phyloP scores from a whole-genome alignment of 37 sponge, comb jelly and placozoan genomes.

The Chondrosia reniformis region DNA sequence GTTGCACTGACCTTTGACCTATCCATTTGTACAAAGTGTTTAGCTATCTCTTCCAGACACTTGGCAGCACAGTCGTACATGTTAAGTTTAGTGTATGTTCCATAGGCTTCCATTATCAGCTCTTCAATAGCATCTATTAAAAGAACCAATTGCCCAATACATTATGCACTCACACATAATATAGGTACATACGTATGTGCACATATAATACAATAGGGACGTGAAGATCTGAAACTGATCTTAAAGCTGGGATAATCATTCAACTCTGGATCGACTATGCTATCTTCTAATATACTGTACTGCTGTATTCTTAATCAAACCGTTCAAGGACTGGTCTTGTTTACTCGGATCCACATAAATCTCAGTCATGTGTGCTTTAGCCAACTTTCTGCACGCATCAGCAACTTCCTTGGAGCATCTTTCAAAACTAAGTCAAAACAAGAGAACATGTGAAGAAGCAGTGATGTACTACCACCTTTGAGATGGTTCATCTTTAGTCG shows the following conservation, averaged over 20 bases:
- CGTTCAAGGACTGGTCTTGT: too few species aligned
- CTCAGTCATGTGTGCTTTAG: neutral
- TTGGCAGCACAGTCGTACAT: neutral
- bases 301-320: too few species aligned
- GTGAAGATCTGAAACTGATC: too few species aligned
- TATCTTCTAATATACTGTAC: too few species aligned
- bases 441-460: neutral
- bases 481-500: too few species aligned
- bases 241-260: too few species aligned
- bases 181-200: conserved; percentile 4
- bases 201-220: too few species aligned
- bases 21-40: conserved; percentile 10
- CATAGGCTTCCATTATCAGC: neutral
- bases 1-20: neutral
- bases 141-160: conserved; percentile 70
- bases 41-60: conserved; percentile 1
- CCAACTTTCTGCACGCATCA: neutral
- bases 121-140: conserved; percentile 12
- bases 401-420: neutral
- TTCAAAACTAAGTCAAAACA: neutral
- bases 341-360: neutral
- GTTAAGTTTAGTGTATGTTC: neutral
- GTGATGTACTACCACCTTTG: too few species aligned
- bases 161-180: conserved; percentile 37
- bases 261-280: too few species aligned